Evolutionary conservation across 2,797 vertebrate genomes (phyloP).

Genomic region (Leontopithecus rosalia): DNA sequence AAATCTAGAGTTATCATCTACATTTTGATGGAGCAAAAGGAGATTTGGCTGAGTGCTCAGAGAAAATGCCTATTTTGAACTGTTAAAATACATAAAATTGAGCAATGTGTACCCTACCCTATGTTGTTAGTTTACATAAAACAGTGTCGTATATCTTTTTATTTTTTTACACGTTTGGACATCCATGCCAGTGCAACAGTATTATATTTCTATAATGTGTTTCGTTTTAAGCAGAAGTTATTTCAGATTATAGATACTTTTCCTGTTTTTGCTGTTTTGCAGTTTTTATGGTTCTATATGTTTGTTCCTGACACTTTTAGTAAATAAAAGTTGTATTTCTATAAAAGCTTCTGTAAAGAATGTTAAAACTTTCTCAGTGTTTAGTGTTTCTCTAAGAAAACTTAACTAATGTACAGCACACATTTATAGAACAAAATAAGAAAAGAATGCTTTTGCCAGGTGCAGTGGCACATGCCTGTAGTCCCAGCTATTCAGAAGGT

Average conservation of each 20-base stretch:
- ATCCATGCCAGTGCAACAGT: neutral
- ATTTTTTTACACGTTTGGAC: too few species aligned
- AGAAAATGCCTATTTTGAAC: constrained; percentile 40
- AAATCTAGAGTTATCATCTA: neutral
- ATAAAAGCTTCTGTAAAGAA: neutral
- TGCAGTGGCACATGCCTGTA: neutral
- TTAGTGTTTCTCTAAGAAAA: constrained; percentile 20
- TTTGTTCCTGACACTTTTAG: constrained; percentile 17
- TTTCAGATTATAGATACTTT: constrained; percentile 36
- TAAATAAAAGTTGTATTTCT: neutral
- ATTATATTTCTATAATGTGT: neutral
- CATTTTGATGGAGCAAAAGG: constrained; percentile 43
- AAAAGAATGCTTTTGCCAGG: neutral
- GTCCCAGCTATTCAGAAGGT: neutral
- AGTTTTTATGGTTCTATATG: neutral
- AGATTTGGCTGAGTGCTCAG: neutral
- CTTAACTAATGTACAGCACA: neutral
- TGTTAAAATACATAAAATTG: constrained; percentile 11
- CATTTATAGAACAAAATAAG: constrained; percentile 26
- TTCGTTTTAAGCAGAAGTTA: constrained; percentile 18
- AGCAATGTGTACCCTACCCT: neutral
- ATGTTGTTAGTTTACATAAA: constrained; percentile 19
- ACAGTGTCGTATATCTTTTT: neutral
- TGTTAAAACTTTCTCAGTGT: constrained; percentile 47
- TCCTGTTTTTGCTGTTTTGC: neutral